Evolutionary conservation across 2,113 vertebrate species (phyloP).

Genomic region (Corythornis madagascariensis): DNA sequence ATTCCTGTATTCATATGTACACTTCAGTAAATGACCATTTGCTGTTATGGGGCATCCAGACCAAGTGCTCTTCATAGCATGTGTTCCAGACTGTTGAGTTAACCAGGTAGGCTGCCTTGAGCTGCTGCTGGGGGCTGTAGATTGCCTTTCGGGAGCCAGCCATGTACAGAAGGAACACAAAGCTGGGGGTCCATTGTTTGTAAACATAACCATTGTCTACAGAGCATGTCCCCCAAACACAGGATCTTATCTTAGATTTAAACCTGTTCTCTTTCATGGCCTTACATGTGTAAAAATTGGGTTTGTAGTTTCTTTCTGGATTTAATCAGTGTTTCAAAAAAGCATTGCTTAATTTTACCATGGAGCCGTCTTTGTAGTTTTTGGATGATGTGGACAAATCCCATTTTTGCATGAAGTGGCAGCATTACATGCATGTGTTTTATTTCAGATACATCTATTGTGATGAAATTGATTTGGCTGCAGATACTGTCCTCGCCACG

Average conservation of each 20-base stretch:
- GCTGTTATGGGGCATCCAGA: fast-evolving
- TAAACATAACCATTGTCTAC: background rate
- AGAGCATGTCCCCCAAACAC: background rate
- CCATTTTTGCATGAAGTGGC: background rate
- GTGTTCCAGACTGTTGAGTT: background rate
- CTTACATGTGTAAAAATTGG: background rate
- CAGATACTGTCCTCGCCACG: constrained; percentile 94
- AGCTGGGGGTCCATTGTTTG: background rate
- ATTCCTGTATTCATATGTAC: background rate
- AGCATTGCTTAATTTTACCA: background rate
- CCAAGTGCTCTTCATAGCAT: background rate
- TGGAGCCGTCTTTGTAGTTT: background rate
- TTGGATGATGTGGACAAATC: background rate
- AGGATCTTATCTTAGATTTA: background rate
- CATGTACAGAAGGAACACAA: background rate
- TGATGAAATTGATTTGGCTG: constrained; percentile 95
- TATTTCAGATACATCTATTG: constrained; percentile 94
- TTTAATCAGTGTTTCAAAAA: background rate
- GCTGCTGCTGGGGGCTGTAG: background rate
- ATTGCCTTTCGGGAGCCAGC: background rate
- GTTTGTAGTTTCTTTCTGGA: background rate
- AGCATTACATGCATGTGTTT: constrained; percentile 17
- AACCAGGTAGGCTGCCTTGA: background rate
- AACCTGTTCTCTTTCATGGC: background rate
- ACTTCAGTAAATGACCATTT: background rate